Base-by-base conservation (phyloP, 2,888 invertebrate species). In the Eristalis arbustorum region DNA sequence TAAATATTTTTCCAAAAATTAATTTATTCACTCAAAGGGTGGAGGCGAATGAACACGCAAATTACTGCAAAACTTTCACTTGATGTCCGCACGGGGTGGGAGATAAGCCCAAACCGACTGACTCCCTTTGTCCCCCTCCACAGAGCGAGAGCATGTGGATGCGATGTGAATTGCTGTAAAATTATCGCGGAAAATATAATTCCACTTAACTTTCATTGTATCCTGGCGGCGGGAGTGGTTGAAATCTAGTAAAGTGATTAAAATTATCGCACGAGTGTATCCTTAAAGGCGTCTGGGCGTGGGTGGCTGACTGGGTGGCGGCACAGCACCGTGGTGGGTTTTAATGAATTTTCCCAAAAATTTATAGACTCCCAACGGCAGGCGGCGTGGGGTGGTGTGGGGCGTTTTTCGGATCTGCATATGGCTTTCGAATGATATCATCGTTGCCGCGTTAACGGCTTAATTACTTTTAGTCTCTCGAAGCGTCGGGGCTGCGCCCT, bases 191-290 rank as follows among this genome's bases (percentile, higher is more conserved):
- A 76, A 84, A 84, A 81, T 71, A 81, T 72, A 84, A 81, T 84
- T 84, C 69, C 40, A 79, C 69, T 81, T 72, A 75, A 81, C 73
- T 84, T 81, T 81, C 79, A 42, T 56, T 76, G 14, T 68, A 59
- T 59, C 59, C 59, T 59, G 37, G 56, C n/a, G 49, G 59, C 59
- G 37, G 11, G 67, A 59, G 56, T 67, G 18, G 14, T 8, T 6
- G 79, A 40, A 84, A 69, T 80, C 67, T 73, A 72, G 84, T 62
- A 84, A 84, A 84, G 84, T 84, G 84, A 84, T 84, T 84, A 84
- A 84, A 84, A 81, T 84, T 84, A 84, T 84, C 81, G 84, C 84
- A 76, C 84, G 84, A 81, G 73, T 84, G 76, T 84, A 80, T 42
- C 67, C 59, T 13, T 61, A 23, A 23, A 25, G 28, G 28, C 8